These are phyloP conservation scores for Cavia aperea DNA, from an alignment of 2,113 vertebrate genomes.

Conservation along the genomic window DNA sequence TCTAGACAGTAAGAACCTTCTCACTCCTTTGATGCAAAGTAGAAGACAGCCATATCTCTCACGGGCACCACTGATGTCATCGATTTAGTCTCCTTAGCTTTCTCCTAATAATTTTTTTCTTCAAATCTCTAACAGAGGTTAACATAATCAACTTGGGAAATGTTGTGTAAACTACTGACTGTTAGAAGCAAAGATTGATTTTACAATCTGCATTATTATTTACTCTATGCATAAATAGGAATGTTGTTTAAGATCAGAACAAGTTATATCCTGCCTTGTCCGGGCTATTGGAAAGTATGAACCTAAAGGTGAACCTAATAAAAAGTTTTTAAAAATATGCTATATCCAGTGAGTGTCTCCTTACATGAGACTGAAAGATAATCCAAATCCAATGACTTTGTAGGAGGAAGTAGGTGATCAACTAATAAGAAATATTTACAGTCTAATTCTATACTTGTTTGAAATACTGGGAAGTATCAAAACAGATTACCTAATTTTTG, in stretches of 20 bases:
- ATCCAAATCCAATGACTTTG: neutral
- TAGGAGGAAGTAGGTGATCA: neutral
- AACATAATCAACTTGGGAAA: neutral
- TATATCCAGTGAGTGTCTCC: neutral
- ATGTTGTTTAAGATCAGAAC: constrained; percentile 45
- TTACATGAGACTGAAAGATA: neutral
- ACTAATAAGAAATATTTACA: neutral
- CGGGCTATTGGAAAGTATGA: neutral
- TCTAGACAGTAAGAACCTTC: constrained; percentile 27
- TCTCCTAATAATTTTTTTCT: neutral
- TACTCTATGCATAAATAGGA: neutral
- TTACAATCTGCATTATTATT: neutral
- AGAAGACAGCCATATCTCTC: neutral
- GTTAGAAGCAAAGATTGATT: constrained; percentile 11
- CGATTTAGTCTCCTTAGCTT: neutral
- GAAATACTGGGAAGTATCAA: neutral
- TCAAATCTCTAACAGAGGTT: neutral
- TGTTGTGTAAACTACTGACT: neutral
- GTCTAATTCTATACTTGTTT: neutral
- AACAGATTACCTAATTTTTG: neutral
- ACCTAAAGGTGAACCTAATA: neutral
- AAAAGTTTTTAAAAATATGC: neutral
- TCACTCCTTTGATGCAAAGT: neutral
- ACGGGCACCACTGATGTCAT: neutral
- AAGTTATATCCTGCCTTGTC: neutral